These are phyloP conservation scores for Nothobranchius kuhntae DNA, from an alignment of 2,113 vertebrate species.

Conservation along the genomic window DNA sequence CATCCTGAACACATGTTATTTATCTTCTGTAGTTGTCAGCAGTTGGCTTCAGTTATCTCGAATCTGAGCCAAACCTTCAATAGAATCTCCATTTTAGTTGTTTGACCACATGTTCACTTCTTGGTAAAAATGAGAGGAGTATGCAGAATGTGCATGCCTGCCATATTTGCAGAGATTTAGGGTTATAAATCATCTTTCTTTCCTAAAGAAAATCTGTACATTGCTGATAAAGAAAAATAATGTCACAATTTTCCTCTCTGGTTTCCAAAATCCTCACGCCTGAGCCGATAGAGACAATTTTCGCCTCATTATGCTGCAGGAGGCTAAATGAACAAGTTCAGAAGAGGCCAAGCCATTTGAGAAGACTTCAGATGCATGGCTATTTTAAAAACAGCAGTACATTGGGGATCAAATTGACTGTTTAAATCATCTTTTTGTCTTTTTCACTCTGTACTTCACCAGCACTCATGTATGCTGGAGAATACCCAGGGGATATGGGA, in stretches of 20 bases:
- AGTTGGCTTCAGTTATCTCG: neutral
- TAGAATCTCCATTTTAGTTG: neutral
- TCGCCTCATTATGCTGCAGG: constrained; percentile 50
- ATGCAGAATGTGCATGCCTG: neutral
- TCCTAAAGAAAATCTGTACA: constrained; percentile 19
- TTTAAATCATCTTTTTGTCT: constrained; percentile 40
- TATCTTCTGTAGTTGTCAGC: neutral
- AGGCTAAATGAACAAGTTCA: constrained; percentile 54
- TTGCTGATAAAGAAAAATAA: constrained; percentile 19
- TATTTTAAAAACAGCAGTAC: constrained; percentile 60
- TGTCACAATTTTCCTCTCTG: constrained; percentile 28
- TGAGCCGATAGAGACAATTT: constrained; percentile 55
- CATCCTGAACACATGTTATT: no score
- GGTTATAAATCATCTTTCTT: constrained; percentile 10
- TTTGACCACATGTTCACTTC: neutral
- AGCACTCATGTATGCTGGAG: constrained; percentile 4
- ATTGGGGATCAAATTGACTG: constrained; percentile 31
- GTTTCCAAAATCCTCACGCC: constrained; percentile 49
- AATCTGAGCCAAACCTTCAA: neutral
- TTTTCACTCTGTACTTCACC: neutral
- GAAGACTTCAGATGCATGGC: constrained; percentile 36
- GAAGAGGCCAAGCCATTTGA: constrained; percentile 56
- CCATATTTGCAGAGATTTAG: neutral
- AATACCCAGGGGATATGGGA: constrained; percentile 1
- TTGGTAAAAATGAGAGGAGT: neutral